Conservation (phyloP, 2,888 invertebrate genomes). For the Odontocerum albicorne region DNA sequence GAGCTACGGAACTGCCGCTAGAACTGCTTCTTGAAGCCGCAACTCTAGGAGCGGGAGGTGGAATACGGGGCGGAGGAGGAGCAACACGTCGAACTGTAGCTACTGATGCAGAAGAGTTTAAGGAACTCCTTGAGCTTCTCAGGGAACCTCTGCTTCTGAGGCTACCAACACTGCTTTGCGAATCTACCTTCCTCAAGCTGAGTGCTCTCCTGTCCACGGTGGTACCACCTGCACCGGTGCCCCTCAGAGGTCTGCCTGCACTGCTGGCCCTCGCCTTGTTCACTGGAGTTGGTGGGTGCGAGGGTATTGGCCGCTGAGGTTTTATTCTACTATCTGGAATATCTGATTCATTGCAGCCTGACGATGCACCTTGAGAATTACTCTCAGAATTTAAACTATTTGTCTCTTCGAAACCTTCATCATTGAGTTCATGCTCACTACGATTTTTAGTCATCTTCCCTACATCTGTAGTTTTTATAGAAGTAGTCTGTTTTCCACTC, state of each 20-base stretch:
- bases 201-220: slow-evolving; percentile 43
- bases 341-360: slow-evolving; percentile 69
- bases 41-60: slow-evolving; percentile 49
- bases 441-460: slow-evolving; percentile 57
- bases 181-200: slow-evolving; percentile 38
- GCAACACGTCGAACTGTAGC: slow-evolving; percentile 71
- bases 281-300: slow-evolving; percentile 22
- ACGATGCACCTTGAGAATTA: slow-evolving; percentile 82
- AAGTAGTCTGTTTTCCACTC: slow-evolving; percentile 27
- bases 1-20: slow-evolving; percentile 37
- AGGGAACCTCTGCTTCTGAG: slow-evolving; percentile 64
- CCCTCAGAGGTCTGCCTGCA: slow-evolving; percentile 51
- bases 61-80: slow-evolving; percentile 55
- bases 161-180: slow-evolving; percentile 35
- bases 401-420: slow-evolving; percentile 90
- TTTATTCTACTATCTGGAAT: slow-evolving; percentile 49
- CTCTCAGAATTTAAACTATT: slow-evolving; percentile 86
- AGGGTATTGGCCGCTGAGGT: slow-evolving; percentile 44
- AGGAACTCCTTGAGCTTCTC: slow-evolving; percentile 79
- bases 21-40: slow-evolving; percentile 41
- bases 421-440: slow-evolving; percentile 74
- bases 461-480: slow-evolving; percentile 39
- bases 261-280: slow-evolving; percentile 38
- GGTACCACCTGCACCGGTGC: slow-evolving; percentile 48
- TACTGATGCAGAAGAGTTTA: slow-evolving; percentile 79